Conservation (phyloP, 2,888 invertebrate species). For the Cryptocheilus praepositus region DNA sequence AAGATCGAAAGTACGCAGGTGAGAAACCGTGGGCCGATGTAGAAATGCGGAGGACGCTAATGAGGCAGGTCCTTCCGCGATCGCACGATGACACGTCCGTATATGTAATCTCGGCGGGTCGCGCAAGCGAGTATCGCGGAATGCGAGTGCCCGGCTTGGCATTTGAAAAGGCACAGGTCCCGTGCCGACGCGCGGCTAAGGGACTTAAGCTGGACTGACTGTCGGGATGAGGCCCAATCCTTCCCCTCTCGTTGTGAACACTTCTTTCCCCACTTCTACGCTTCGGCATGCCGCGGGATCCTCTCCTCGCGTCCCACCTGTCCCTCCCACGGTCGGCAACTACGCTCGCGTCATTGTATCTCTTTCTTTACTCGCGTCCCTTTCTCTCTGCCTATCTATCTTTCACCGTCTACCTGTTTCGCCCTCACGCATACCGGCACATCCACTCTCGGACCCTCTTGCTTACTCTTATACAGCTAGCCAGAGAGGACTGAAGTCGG, state of each 20-base stretch:
- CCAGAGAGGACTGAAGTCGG: too few species aligned
- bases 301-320: conserved; percentile 22
- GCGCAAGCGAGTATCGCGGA: too few species aligned
- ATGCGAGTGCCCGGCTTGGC: too few species aligned
- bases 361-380: conserved; percentile 9
- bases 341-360: conserved; percentile 10
- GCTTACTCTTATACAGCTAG: too few species aligned
- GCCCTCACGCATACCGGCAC: not conserved
- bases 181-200: conserved; percentile 52
- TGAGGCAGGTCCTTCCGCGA: too few species aligned
- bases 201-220: conserved; percentile 63
- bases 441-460: too few species aligned
- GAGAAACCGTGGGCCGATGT: too few species aligned
- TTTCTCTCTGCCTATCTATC: not conserved
- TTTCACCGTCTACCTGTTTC: not conserved
- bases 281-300: conserved; percentile 36
- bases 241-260: conserved; percentile 32
- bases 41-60: too few species aligned
- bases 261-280: conserved; percentile 39
- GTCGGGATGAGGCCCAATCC: conserved; percentile 61
- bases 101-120: too few species aligned
- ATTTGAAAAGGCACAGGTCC: not conserved
- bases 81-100: too few species aligned
- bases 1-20: too few species aligned
- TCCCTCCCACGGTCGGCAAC: conserved; percentile 26